Evolutionary conservation across 2,113 vertebrate species (phyloP).

Genomic region (Anolis sagrei): DNA sequence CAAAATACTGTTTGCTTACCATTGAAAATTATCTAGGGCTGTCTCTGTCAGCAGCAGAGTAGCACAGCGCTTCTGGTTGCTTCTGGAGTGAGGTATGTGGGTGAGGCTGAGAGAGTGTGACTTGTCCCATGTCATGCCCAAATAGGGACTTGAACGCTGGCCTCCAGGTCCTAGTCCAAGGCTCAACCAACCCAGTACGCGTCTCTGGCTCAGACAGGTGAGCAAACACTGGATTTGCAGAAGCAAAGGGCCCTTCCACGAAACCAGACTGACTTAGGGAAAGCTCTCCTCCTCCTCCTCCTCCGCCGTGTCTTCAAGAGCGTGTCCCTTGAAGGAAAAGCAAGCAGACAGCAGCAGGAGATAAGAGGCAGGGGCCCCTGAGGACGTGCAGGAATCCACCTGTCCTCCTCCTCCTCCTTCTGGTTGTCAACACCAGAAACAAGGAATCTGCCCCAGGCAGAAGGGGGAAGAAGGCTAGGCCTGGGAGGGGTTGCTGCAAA

Average conservation of each 20-base stretch:
- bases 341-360: neutral
- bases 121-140: too few relatives aligned
- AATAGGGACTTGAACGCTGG: too few relatives aligned
- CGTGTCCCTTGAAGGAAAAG: slow-evolving; percentile 11
- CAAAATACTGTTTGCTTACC: too few relatives aligned
- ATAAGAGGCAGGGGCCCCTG: neutral
- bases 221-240: neutral
- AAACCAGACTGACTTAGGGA: rapidly evolving
- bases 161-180: too few relatives aligned
- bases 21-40: too few relatives aligned
- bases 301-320: neutral
- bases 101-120: too few relatives aligned
- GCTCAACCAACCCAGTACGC: too few relatives aligned
- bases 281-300: too few relatives aligned
- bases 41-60: too few relatives aligned
- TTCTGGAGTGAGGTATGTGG: too few relatives aligned
- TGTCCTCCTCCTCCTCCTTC: neutral
- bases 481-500: neutral
- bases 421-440: neutral
- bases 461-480: neutral
- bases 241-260: neutral
- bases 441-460: neutral
- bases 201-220: too few relatives aligned
- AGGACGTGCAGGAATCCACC: slow-evolving; percentile 41
- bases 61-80: too few relatives aligned